phyloP scores from a whole-genome alignment of 64 coral and sea anemone species.

The Stichodactyla mertensii region DNA sequence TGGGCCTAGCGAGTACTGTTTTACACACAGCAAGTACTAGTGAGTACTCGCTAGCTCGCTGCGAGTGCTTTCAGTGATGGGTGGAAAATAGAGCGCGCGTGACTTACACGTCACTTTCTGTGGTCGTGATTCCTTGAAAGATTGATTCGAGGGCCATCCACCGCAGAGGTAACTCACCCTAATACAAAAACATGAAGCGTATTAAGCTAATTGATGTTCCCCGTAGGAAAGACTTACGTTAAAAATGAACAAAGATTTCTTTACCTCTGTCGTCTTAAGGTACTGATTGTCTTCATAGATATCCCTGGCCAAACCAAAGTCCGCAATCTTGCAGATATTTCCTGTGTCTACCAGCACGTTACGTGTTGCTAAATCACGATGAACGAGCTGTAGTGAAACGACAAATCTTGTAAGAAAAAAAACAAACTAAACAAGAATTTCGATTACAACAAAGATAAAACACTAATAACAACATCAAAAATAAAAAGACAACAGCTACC shows the following conservation, averaged over 20 bases:
- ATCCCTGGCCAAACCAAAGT: slow-evolving; percentile 79
- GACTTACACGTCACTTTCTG: slow-evolving; percentile 82
- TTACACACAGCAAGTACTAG: too few relatives aligned
- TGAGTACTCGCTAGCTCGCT: too few relatives aligned
- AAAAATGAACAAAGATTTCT: neutral
- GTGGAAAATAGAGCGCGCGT: neutral
- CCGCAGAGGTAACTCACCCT: slow-evolving; percentile 77
- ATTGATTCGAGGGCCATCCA: slow-evolving; percentile 94
- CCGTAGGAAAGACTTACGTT: neutral
- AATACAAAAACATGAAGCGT: neutral
- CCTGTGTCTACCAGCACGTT: slow-evolving; percentile 67
- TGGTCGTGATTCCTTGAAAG: slow-evolving; percentile 77
- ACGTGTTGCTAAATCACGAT: slow-evolving; percentile 69
- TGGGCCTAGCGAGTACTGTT: too few relatives aligned
- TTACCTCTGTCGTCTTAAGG: slow-evolving; percentile 59
- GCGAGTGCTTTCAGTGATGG: too few relatives aligned
- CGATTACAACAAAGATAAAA: too few relatives aligned
- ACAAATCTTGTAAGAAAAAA: neutral
- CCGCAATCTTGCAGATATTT: slow-evolving; percentile 69
- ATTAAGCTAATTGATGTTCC: neutral
- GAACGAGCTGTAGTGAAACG: slow-evolving; percentile 45
- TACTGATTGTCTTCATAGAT: slow-evolving; percentile 90
- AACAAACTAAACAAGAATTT: too few relatives aligned
- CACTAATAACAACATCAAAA: too few relatives aligned
- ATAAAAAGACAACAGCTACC: too few relatives aligned